These are phyloP conservation scores for Apeltes quadracus DNA, from an alignment of 2,113 vertebrate species.

Conservation along the genomic window DNA sequence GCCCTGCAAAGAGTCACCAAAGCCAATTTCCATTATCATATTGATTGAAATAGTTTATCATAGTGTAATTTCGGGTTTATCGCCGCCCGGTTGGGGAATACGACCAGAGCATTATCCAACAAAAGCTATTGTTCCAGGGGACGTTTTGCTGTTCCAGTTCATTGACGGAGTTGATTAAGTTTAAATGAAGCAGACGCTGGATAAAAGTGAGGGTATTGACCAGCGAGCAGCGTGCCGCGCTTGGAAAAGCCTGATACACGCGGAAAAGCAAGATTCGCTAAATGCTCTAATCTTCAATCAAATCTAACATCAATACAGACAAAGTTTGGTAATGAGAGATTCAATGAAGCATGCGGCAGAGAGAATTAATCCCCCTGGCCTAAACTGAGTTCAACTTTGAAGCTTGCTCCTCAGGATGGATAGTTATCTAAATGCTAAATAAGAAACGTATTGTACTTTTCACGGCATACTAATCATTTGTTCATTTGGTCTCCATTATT, in stretches of 20 bases:
- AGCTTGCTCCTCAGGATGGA: conserved; percentile 95
- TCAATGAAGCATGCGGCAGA: conserved; percentile 99
- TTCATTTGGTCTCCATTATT: conserved; percentile 96
- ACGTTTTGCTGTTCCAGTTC: conserved; percentile 98
- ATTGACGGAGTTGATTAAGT: conserved; percentile 99
- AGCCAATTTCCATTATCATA: conserved; percentile 98
- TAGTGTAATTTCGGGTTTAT: conserved; percentile 94
- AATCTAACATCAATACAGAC: conserved; percentile 99
- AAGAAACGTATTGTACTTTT: conserved; percentile 99
- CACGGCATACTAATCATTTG: conserved; percentile 99
- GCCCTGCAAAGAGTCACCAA: conserved; percentile 83
- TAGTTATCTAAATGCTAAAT: conserved; percentile 99
- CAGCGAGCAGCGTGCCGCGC: conserved; percentile 86
- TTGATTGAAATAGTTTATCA: conserved; percentile 99
- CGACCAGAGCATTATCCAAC: conserved; percentile 94
- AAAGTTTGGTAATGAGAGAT: conserved; percentile 99
- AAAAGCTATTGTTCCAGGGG: conserved; percentile 97
- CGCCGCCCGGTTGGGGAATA: conserved; percentile 85
- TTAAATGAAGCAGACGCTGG: conserved; percentile 99
- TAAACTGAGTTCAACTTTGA: conserved; percentile 99
- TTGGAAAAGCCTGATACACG: conserved; percentile 95
- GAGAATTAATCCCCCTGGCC: conserved; percentile 99
- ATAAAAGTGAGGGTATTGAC: conserved; percentile 99
- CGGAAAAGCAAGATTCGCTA: conserved; percentile 99
- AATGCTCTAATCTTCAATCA: conserved; percentile 99